phyloP scores from a whole-genome alignment of 1,140 invertebrate genomes.

The Phymastichus coffea region DNA sequence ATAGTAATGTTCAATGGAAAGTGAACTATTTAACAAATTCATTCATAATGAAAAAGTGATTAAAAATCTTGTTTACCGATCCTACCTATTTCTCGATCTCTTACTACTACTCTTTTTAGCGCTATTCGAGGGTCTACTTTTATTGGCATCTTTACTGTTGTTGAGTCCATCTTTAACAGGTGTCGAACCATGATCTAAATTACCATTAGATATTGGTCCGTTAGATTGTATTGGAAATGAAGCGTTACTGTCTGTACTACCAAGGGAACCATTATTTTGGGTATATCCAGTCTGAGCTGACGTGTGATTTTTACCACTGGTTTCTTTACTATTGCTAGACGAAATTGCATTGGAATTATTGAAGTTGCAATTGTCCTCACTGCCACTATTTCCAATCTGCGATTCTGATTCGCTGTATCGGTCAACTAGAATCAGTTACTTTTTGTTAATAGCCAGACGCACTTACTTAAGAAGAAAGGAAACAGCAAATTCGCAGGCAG shows the following conservation, averaged over 20 bases:
- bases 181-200: slow-evolving; percentile 54
- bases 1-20: too few species aligned
- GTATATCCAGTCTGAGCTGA: slow-evolving; percentile 63
- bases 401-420: slow-evolving; percentile 88
- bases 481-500: slow-evolving; percentile 18
- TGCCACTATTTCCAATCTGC: slow-evolving; percentile 71
- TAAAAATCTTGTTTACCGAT: neutral
- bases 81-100: slow-evolving; percentile 68
- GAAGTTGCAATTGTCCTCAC: slow-evolving; percentile 64
- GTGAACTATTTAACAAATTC: slow-evolving; percentile 5
- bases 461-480: slow-evolving; percentile 23
- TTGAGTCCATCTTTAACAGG: slow-evolving; percentile 59
- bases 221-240: slow-evolving; percentile 57
- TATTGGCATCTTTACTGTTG: slow-evolving; percentile 62
- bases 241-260: slow-evolving; percentile 65
- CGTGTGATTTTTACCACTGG: slow-evolving; percentile 65
- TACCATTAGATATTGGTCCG: slow-evolving; percentile 58
- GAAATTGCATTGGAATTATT: slow-evolving; percentile 67
- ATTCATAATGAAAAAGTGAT: neutral
- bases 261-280: slow-evolving; percentile 62
- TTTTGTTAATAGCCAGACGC: slow-evolving; percentile 41
- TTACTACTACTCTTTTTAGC: slow-evolving; percentile 70
- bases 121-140: slow-evolving; percentile 62
- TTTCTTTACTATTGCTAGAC: slow-evolving; percentile 69
- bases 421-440: slow-evolving; percentile 65